Base-by-base conservation (phyloP, 2,113 vertebrate genomes). In the Asarcornis scutulata region DNA sequence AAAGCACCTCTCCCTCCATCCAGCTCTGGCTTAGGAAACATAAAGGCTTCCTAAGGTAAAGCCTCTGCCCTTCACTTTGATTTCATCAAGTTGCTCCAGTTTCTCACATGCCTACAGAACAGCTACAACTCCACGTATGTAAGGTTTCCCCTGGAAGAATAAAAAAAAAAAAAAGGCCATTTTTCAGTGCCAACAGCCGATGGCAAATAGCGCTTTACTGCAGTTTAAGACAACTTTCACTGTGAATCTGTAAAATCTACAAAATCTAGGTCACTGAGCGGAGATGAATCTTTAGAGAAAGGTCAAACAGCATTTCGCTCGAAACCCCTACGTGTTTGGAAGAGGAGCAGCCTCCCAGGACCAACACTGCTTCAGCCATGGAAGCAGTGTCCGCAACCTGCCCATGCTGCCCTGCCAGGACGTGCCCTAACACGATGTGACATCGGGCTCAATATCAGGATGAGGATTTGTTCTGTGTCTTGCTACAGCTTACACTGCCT, bases 331-430 rank as follows among this genome's bases (percentile, higher is more conserved):
- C 18, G 80, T 9, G 15, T 4, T 66, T 14, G 75, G 91, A 81
- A 63, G 29, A 40, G 79, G 36, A 91, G 7, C 17, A n/a, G 76
- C 59, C 81, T 85, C 63, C 42, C 3, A 5, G 69, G 62, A 21
- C 13, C 4, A 36, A 60, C 40, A 2, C 60, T 0, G 2, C 58
- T 76, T 1, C 1, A 7, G 3, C 1, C 15, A 38, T 22, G 31
- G 5, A 36, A 63, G 31, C 22, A 8, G 63, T 42, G 66, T 71
- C 84, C 3, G 6, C 13, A 0, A 15, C 59, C 48, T 6, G 5
- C 26, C 60, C 20, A 13, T 15, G 56, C 74, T 20, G 23, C 18
- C 55, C 34, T 20, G 11, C 38, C 26, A 11, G 36, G 44, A 27
- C 6, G 6, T 2, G 32, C n/a, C 59, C 20, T 46, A 66, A 72